Evolutionary conservation across 1,140 invertebrate genomes (phyloP).

Genomic region (Neuroterus valhalla): DNA sequence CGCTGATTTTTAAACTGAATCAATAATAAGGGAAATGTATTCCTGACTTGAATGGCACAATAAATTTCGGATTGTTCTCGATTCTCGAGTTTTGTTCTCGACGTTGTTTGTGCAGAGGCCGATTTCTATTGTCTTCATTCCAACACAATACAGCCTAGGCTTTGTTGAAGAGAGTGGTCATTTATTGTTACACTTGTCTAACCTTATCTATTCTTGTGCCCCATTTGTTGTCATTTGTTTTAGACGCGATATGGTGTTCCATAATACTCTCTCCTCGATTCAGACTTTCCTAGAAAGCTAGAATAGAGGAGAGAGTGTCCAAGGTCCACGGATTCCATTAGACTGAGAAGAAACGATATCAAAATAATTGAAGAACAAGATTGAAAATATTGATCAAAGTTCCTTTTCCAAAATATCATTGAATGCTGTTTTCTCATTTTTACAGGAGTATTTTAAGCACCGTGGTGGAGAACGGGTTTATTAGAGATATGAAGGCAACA

Average conservation of each 20-base stretch:
- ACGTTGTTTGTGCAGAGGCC: background rate
- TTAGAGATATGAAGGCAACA: background rate
- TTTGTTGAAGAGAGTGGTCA: constrained; percentile 17
- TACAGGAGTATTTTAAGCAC: no score
- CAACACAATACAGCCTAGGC: constrained; percentile 13
- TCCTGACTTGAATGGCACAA: no score
- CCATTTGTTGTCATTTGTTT: constrained; percentile 24
- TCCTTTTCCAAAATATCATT: background rate
- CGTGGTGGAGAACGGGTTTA: no score
- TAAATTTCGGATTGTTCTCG: no score
- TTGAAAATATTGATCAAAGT: background rate
- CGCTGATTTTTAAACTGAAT: no score
- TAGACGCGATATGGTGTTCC: constrained; percentile 13
- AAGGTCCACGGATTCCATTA: background rate
- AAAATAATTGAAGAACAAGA: background rate
- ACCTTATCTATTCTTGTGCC: constrained; percentile 16
- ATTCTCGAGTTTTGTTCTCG: no score
- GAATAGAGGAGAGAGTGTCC: background rate
- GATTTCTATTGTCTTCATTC: constrained; percentile 13
- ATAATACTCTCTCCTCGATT: background rate
- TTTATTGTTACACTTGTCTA: constrained; percentile 19
- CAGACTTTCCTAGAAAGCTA: constrained; percentile 24
- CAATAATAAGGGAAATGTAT: no score
- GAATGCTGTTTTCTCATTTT: background rate
- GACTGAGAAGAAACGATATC: background rate